These are phyloP conservation scores for Donacobius atricapilla DNA, from an alignment of 2,113 vertebrate species.

Conservation along the genomic window DNA sequence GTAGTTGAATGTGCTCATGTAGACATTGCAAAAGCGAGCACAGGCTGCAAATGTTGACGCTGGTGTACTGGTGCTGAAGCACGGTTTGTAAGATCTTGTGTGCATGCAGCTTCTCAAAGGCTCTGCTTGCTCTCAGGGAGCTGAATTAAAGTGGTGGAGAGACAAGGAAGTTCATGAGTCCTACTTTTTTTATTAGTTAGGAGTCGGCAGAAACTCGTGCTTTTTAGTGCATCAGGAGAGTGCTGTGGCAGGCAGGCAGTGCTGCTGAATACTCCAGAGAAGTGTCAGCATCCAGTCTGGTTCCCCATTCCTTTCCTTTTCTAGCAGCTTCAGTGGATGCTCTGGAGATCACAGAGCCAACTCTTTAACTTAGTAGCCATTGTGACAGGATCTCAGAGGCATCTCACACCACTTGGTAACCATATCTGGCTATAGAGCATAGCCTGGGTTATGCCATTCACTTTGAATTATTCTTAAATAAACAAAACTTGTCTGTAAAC, in stretches of 20 bases:
- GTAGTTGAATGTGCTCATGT: neutral
- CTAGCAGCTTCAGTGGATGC: neutral
- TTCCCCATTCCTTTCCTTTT: neutral
- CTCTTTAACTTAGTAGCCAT: neutral
- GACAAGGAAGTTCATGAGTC: neutral
- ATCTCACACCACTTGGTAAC: neutral
- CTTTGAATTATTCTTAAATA: neutral
- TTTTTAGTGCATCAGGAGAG: too few relatives aligned
- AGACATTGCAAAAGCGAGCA: neutral
- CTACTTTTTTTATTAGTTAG: neutral
- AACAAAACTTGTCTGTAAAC: neutral
- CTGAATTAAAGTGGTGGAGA: neutral
- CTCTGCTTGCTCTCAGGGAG: neutral
- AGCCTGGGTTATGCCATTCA: neutral
- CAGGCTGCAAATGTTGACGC: neutral
- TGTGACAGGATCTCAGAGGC: neutral
- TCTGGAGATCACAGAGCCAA: neutral
- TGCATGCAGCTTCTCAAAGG: neutral
- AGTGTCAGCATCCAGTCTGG: neutral
- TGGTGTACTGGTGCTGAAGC: neutral
- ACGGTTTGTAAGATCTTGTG: neutral
- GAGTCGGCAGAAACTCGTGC: neutral
- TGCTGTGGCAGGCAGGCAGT: neutral
- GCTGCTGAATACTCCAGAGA: neutral
- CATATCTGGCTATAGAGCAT: neutral